Evolutionary conservation across 2,888 invertebrate genomes (phyloP).

Genomic region (Idaea dimidiata): DNA sequence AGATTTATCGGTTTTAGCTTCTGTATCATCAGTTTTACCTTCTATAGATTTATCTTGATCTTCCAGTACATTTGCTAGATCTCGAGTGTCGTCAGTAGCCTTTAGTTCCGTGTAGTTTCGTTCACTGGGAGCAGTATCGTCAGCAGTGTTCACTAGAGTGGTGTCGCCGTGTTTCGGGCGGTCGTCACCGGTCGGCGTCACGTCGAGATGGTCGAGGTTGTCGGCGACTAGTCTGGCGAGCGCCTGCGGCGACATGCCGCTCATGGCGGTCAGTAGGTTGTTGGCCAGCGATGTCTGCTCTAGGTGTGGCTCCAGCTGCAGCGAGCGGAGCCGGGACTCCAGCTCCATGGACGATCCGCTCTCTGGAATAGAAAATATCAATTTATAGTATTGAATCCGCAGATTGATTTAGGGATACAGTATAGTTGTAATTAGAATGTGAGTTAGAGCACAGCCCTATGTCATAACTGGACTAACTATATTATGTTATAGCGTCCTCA

Average conservation of each 20-base stretch:
- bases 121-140: not conserved
- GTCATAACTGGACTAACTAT: no score
- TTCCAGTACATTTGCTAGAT: not conserved
- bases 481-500: no score
- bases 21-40: not conserved
- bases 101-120: conserved; percentile 8
- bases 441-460: no score
- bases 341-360: not conserved
- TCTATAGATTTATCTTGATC: not conserved
- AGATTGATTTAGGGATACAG: no score
- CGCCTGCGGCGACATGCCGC: conserved; percentile 53
- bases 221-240: conserved; percentile 32
- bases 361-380: no score
- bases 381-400: no score
- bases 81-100: not conserved
- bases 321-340: conserved; percentile 6
- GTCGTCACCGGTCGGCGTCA: conserved; percentile 21
- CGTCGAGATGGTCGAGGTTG: conserved; percentile 47
- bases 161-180: conserved; percentile 2
- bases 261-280: conserved; percentile 66
- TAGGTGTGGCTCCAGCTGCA: conserved; percentile 20
- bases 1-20: not conserved
- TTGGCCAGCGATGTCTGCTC: conserved; percentile 38
- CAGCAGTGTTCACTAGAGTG: not conserved
- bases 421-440: no score